A percentile compares a stretch with the other conserved stretches of the same genome.
Evolutionary conservation across 2,888 invertebrate genomes (phyloP).

Genomic region (Drosophila nr. medialis): DNA sequence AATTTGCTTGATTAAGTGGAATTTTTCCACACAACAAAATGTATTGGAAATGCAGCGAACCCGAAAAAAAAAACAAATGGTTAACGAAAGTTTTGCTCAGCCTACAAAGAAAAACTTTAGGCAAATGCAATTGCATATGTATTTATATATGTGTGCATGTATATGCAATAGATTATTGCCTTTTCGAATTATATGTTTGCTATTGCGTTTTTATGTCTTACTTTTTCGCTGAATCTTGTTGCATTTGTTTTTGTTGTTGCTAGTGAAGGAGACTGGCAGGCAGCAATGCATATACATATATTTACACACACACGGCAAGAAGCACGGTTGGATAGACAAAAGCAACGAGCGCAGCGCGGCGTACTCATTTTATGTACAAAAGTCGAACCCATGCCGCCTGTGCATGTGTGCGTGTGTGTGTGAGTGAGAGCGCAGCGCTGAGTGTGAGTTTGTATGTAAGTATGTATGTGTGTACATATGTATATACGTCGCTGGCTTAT

Average conservation of each 20-base stretch:
- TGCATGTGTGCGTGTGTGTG: conserved; percentile 4
- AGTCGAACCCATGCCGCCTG: conserved; percentile 57
- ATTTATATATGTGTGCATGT: not conserved
- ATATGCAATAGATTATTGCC: conserved; percentile 65
- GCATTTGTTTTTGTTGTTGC: conserved; percentile 22
- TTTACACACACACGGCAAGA: conserved; percentile 35
- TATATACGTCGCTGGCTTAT: conserved; percentile 34
- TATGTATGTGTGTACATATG: conserved; percentile 24
- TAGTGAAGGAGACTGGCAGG: conserved; percentile 35
- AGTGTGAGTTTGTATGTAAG: conserved; percentile 2
- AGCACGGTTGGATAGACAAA: conserved; percentile 75
- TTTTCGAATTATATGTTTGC: conserved; percentile 41
- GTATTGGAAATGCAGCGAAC: conserved; percentile 49
- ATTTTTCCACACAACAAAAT: conserved; percentile 56
- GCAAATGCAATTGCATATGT: conserved; percentile 20
- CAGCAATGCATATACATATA: conserved; percentile 31
- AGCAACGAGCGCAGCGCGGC: conserved; percentile 57
- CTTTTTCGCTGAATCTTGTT: conserved; percentile 39
- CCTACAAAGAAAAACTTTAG: conserved; percentile 10
- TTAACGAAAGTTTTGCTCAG: conserved; percentile 26
- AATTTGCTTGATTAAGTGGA: conserved; percentile 78
- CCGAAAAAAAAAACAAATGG: conserved; percentile 19
- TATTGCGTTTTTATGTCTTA: conserved; percentile 52
- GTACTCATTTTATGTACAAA: conserved; percentile 63
- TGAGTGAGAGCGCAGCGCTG: not conserved